Evolutionary conservation across 2,888 invertebrate genomes (phyloP), one percentile per base, ranked within the genome.

Genomic region (Cancer borealis): DNA sequence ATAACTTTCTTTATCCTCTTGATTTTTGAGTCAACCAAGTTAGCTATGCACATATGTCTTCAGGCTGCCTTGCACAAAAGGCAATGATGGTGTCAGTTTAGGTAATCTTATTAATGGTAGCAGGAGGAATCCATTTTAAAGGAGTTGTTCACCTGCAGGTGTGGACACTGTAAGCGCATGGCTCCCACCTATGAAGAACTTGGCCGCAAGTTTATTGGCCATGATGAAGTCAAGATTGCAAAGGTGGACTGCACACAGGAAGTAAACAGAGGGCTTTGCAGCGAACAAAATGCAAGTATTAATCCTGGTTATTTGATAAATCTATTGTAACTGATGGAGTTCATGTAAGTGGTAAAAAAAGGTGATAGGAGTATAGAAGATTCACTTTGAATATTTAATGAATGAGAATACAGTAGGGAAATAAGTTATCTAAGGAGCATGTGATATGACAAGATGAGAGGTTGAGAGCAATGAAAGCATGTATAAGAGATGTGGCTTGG

Each of bases 141-240:
- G 47, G 10, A 89, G 8, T 93, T 87, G 92, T 73, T 95, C 93
- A 92, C 93, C 96, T 96, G 4, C 96, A 98, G 98, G 98, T 98
- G 98, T 96, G 98, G 98, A 0, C 98, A 98, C 96, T 99, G 98
- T 96, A 98, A 98, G 97, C 97, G 98, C 96, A 96, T 99, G 94
- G 98, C 98, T 60, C 98, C 98, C 0, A 97, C 98, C 0, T 99
- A 98, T 98, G 97, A 98, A 96, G 98, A 98, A 96, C 97, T 99
- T 3, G 98, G 98, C 0, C 97, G 97, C 95, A 98, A 98, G 96
- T 98, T 98, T 96, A 97, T 97, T 93, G 97, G 97, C 88, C 97
- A 97, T 95, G 95, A 95, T 60, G 96, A 97, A 89, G 97, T 98
- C 0, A 97, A 97, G 96, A 98, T 98, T 92, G 98, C 98, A 0